Evolutionary conservation across 2,888 invertebrate species (phyloP), one percentile per base, ranked within the genome.

Genomic region (Cataglyphis albicans): DNA sequence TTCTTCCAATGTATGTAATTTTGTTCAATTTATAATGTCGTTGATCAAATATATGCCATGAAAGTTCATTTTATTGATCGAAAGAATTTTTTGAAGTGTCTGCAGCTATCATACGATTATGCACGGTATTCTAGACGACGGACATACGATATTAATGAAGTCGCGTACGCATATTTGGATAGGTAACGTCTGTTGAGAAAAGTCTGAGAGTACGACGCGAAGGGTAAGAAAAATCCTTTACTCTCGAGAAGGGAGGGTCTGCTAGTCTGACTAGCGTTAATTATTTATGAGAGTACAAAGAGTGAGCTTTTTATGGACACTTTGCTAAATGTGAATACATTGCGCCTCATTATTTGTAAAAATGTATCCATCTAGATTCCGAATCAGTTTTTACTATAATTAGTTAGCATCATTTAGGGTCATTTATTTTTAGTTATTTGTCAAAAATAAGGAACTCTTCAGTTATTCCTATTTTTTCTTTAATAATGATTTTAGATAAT

Each of bases 271-370:
- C 83, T 84, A 84, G 85, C 83, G 87, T 87, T 88, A 89, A 89
- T 89, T 89, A 89, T 88, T 89, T 89, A 89, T 86, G 73, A 83
- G 72, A 88, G 88, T 80, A 72, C 64, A 80, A 82, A 83, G 86
- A 84, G 84, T 72, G 81, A 70, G 76, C 32, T 84, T 84, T 84
- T 85, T 84, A 74, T 41, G 44, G 61, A 48, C 35, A 35, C 41
- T 55, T 52, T 55, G 55, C 35, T 70, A 70, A 55, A 70, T 55
- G 70, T 18, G 70, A 3, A 70, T 70, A 70, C 48, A 4, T 67
- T 21, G 68, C 35, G 35, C 52, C 18, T 70, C 52, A 52, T 70
- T 12, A 10, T 29, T 32, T 21, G 52, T 35, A 70, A 55, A 70
- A 70, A 55, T 18, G 21, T 21, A n/a, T 55, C 15, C 6, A 35